Percentiles rank a stretch among this genome's conserved stretches.
Conservation (phyloP, 1,140 invertebrate species). For the Drosophila yakuba region DNA sequence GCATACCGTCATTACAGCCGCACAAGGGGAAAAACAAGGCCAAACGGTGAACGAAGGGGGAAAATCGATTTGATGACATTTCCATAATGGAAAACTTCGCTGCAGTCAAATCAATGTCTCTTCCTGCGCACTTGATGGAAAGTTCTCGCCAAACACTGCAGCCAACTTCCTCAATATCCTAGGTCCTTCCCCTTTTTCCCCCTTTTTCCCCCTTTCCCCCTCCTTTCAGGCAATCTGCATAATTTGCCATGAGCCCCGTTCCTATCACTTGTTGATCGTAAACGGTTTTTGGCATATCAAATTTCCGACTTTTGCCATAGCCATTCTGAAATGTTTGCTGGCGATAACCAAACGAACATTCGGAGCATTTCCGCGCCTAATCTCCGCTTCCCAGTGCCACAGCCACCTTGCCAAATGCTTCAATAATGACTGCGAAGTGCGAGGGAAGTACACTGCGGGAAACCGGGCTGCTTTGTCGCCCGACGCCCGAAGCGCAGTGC, state of each 20-base stretch:
- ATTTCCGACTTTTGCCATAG: constrained; percentile 65
- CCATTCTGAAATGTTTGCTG: constrained; percentile 38
- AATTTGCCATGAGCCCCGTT: constrained; percentile 53
- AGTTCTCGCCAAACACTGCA: constrained; percentile 55
- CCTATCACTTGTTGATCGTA: constrained; percentile 75
- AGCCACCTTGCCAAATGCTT: constrained; percentile 65
- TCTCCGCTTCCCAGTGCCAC: constrained; percentile 58
- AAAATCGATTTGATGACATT: constrained; percentile 59
- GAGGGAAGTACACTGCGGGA: constrained; percentile 15
- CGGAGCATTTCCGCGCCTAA: constrained; percentile 66
- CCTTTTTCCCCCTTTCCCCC: not conserved
- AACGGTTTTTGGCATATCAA: constrained; percentile 58
- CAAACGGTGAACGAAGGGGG: constrained; percentile 2
- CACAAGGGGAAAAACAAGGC: constrained; percentile 3
- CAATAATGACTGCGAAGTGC: constrained; percentile 66
- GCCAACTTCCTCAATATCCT: constrained; percentile 64
- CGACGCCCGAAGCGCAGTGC: no score
- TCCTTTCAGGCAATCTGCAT: constrained; percentile 57
- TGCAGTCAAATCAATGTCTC: constrained; percentile 63
- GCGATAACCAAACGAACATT: constrained; percentile 58
- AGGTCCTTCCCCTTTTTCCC: constrained; percentile 6
- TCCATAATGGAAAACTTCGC: constrained; percentile 59
- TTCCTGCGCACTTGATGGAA: constrained; percentile 55
- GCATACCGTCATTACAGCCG: constrained; percentile 28
- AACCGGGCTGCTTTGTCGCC: not conserved